Evolutionary conservation across 2,113 vertebrate genomes (phyloP), one percentile per base, ranked within the genome.

Genomic region (Callospermophilus lateralis): DNA sequence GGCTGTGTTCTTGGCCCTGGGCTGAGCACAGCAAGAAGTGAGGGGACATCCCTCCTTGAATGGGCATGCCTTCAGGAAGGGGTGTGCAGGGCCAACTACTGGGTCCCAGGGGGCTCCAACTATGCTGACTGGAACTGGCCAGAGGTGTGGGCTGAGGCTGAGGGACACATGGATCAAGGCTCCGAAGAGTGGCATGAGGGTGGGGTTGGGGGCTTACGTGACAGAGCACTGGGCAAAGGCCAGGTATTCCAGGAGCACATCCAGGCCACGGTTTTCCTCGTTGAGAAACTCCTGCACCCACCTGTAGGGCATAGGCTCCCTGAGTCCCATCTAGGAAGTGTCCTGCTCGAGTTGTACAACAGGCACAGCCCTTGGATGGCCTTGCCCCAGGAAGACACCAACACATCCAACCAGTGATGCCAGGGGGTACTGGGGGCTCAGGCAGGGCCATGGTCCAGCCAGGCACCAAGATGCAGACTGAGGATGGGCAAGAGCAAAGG

Each of bases 271-370:
- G 97, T 99, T 99, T 95, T 99, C 99, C 73, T 99, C 99, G 5
- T 98, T 99, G 28, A 99, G 99, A 96, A 99, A 99, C 95, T 99
- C 99, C 97, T 99, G 98, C 81, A 99, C 99, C 99, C 99, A 99
- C 83, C 99, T 99, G 97, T 15, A 12, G 92, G 79, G 10, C 65
- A 55, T 90, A 80, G 24, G 20, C 65, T 73, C 83, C 37, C 24
- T 81, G 20, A 97, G 92, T 30, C 17, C 67, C 65, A 30, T 42
- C 72, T 78, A n/a, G 34, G 48, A 68, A 37, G 84, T 26, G 30
- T 6, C 51, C 92, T 51, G 9, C 76, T 83, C 11, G 1, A 45
- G 17, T 3, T 8, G 87, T 13, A 26, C 51, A 37, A 12, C 19
- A 22, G 37, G 24, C 39, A 6, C 8, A 10, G 58, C 22, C 24